phyloP scores from a whole-genome alignment of 2,113 vertebrate species.

The Nibea coibor region DNA sequence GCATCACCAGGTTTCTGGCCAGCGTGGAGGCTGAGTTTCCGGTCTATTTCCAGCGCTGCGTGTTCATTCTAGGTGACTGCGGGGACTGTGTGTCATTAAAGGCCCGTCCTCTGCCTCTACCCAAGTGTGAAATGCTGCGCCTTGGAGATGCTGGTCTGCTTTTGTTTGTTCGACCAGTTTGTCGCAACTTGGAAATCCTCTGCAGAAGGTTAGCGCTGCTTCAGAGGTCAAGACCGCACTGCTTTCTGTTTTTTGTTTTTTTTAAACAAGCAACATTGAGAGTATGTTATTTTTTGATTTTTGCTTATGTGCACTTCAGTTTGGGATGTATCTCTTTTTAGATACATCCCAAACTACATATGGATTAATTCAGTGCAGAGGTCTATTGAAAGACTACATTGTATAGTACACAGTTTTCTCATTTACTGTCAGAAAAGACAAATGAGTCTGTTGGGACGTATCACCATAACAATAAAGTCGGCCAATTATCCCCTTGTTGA shows the following conservation, averaged over 20 bases:
- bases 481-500: conserved; percentile 96
- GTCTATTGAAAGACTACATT: conserved; percentile 21
- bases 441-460: conserved; percentile 92
- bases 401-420: conserved; percentile 44
- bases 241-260: background rate
- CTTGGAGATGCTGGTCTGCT: conserved; percentile 73
- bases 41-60: conserved; percentile 76
- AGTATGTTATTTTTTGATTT: no score
- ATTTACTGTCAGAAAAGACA: conserved; percentile 91
- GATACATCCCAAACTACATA: background rate
- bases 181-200: conserved; percentile 43
- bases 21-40: conserved; percentile 65
- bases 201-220: conserved; percentile 44
- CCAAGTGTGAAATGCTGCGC: conserved; percentile 77
- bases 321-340: background rate
- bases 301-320: background rate
- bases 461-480: conserved; percentile 96
- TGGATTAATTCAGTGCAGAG: conserved; percentile 11
- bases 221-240: conserved; percentile 46
- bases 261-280: background rate
- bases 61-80: conserved; percentile 80
- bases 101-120: conserved; percentile 71
- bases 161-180: conserved; percentile 64
- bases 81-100: conserved; percentile 78
- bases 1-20: conserved; percentile 70